phyloP scores from a whole-genome alignment of 2,888 invertebrate species.

The Agonopterix alstromeriana region DNA sequence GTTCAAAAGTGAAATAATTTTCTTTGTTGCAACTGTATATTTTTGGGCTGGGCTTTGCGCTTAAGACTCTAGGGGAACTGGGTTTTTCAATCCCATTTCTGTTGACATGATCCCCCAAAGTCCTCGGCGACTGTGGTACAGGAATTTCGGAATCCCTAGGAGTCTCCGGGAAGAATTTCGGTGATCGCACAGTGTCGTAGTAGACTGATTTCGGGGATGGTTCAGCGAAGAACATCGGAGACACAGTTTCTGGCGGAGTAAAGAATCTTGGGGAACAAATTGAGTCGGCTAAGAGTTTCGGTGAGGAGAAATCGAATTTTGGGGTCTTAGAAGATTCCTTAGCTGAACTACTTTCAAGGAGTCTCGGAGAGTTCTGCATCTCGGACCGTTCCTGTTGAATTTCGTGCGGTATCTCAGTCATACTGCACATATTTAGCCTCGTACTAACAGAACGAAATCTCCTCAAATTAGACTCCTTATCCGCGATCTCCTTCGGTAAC shows the following conservation, averaged over 20 bases:
- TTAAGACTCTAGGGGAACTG: slow-evolving; percentile 48
- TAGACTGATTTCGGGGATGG: slow-evolving; percentile 66
- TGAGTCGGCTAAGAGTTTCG: slow-evolving; percentile 53
- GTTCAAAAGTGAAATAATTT: slow-evolving; percentile 66
- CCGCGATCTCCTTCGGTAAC: slow-evolving; percentile 31
- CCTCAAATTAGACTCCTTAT: slow-evolving; percentile 45
- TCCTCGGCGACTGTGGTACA: slow-evolving; percentile 56
- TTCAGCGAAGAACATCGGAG: slow-evolving; percentile 63
- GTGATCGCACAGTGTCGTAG: slow-evolving; percentile 62
- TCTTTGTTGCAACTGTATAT: slow-evolving; percentile 62
- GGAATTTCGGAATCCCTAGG: slow-evolving; percentile 40
- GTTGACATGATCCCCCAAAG: slow-evolving; percentile 50
- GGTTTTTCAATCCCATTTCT: slow-evolving; percentile 61
- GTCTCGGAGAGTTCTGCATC: slow-evolving; percentile 61
- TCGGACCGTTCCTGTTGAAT: slow-evolving; percentile 50
- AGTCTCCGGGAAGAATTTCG: slow-evolving; percentile 65
- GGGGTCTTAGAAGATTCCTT: slow-evolving; percentile 57
- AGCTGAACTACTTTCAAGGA: slow-evolving; percentile 57
- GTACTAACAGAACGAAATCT: slow-evolving; percentile 64
- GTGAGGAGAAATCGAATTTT: slow-evolving; percentile 68
- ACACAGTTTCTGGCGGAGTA: slow-evolving; percentile 61
- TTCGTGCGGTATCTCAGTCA: slow-evolving; percentile 44
- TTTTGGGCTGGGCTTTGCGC: slow-evolving; percentile 60
- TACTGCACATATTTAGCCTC: slow-evolving; percentile 57
- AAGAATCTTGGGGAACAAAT: slow-evolving; percentile 62